Evolutionary conservation across 2,797 vertebrate genomes (phyloP).

Genomic region (Rachycentron canadum): DNA sequence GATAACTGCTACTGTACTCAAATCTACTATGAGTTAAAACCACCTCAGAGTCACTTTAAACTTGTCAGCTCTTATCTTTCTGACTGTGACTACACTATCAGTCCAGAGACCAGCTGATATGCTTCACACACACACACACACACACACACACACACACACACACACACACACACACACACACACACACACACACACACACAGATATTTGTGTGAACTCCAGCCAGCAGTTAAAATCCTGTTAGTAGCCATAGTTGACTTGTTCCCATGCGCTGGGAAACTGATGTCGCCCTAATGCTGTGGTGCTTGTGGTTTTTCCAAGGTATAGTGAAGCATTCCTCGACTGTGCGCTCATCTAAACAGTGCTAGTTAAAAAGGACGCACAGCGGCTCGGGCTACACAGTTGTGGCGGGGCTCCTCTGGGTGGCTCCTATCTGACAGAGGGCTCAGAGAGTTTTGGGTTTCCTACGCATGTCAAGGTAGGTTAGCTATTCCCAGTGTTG

Average conservation of each 20-base stretch:
- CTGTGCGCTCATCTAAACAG: constrained; percentile 88
- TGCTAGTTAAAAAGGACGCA: constrained; percentile 83
- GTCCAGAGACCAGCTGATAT: constrained; percentile 15
- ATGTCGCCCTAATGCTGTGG: constrained; percentile 79
- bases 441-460: constrained; percentile 81
- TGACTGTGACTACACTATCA: constrained; percentile 32
- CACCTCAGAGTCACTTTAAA: constrained; percentile 40
- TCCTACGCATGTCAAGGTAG: constrained; percentile 87
- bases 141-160: constrained; percentile 28
- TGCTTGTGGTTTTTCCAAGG: constrained; percentile 82
- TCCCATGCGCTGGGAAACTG: constrained; percentile 75
- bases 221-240: constrained; percentile 55
- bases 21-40: constrained; percentile 36
- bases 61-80: constrained; percentile 52
- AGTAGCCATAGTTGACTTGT: constrained; percentile 70
- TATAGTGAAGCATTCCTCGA: constrained; percentile 83
- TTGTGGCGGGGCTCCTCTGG: constrained; percentile 77
- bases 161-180: constrained; percentile 26
- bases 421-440: constrained; percentile 83
- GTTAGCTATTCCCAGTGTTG: constrained; percentile 79
- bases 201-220: constrained; percentile 25
- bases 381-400: constrained; percentile 70
- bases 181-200: constrained; percentile 25
- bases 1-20: background rate
- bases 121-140: constrained; percentile 24